These are phyloP conservation scores for Hippasteria phrygiana DNA, from an alignment of 53 echinoderm and acorn worm genomes.

Conservation along the genomic window DNA sequence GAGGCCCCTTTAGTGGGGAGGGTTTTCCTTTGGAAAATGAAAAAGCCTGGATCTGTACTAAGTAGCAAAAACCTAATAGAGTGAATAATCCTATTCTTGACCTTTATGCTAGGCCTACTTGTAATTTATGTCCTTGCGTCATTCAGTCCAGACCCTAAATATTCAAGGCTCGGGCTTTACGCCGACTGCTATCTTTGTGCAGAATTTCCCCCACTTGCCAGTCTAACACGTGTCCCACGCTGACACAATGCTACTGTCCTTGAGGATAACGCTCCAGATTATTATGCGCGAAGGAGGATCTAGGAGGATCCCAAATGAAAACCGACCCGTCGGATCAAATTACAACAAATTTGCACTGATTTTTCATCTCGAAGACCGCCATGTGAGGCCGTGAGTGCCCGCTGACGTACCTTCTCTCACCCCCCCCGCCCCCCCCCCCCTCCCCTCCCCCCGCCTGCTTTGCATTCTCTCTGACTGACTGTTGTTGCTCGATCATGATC, in stretches of 20 bases:
- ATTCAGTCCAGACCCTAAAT: too few relatives aligned
- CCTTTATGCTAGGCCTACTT: background rate
- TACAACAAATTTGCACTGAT: conserved; percentile 60
- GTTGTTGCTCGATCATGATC: too few relatives aligned
- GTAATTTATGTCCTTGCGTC: too few relatives aligned
- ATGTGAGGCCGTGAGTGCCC: background rate
- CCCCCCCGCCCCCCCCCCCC: background rate
- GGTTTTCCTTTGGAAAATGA: too few relatives aligned
- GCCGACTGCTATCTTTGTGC: background rate
- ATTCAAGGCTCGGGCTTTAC: too few relatives aligned
- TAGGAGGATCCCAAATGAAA: conserved; percentile 51
- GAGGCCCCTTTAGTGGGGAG: too few relatives aligned
- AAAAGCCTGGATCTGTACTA: too few relatives aligned
- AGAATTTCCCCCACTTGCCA: background rate
- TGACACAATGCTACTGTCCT: conserved; percentile 40
- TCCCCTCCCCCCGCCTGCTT: background rate
- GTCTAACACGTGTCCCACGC: conserved; percentile 23
- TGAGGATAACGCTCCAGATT: conserved; percentile 39
- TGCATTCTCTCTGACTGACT: background rate
- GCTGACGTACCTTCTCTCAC: background rate
- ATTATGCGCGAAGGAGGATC: conserved; percentile 42
- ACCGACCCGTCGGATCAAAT: conserved; percentile 55
- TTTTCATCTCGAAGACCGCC: conserved; percentile 50
- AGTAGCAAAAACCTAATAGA: too few relatives aligned
- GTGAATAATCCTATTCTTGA: background rate